phyloP scores from a whole-genome alignment of 2,888 invertebrate species.

The Polydrusus tereticollis region DNA sequence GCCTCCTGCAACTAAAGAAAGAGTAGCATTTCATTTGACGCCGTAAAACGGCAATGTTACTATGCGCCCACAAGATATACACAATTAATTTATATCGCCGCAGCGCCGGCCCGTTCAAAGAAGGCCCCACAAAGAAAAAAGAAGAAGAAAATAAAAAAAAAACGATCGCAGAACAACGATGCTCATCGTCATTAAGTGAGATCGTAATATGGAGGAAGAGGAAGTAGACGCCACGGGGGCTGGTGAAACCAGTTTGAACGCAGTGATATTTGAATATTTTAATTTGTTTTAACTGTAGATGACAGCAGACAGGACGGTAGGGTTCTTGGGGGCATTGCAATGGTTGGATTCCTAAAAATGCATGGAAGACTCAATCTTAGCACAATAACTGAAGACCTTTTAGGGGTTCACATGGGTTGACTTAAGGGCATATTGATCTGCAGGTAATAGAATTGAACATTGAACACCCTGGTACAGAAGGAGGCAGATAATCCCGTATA shows the following conservation, averaged over 20 bases:
- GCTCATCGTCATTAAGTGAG: constrained; percentile 34
- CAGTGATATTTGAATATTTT: constrained; percentile 34
- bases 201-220: constrained; percentile 43
- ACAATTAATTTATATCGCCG: constrained; percentile 41
- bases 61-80: constrained; percentile 25
- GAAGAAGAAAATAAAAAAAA: neutral
- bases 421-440: no score
- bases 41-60: constrained; percentile 35
- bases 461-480: no score
- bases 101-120: constrained; percentile 20
- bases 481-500: no score
- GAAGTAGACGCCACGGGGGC: constrained; percentile 41
- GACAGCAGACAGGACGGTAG: neutral
- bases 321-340: neutral
- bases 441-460: no score
- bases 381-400: no score
- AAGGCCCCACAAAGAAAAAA: constrained; percentile 20
- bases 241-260: constrained; percentile 35
- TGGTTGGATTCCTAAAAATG: neutral
- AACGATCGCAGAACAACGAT: constrained; percentile 27
- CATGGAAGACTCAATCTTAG: neutral
- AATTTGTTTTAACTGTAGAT: constrained; percentile 29
- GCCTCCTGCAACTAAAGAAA: neutral
- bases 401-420: no score
- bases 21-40: neutral